A percentile compares a stretch with the other conserved stretches of the same genome.
Conservation (phyloP, 2,113 vertebrate species). For the Pterophyllum scalare region DNA sequence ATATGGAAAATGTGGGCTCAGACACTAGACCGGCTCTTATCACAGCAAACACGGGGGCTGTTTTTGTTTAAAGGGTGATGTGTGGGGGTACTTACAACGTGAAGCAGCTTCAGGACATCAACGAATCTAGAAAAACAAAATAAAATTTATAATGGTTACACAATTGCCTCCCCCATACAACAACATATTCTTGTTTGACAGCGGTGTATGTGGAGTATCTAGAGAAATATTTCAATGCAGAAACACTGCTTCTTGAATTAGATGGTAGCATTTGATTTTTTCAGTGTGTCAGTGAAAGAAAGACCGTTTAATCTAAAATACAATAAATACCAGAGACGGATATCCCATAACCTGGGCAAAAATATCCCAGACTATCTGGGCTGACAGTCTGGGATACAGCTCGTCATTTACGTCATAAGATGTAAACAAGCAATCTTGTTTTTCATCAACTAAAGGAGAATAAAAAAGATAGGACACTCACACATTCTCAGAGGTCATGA, state of each 20-base stretch:
- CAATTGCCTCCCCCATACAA: background rate
- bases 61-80: slow-evolving; percentile 4
- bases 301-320: background rate
- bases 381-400: too few relatives aligned
- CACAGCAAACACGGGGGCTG: background rate
- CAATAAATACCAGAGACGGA: background rate
- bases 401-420: too few relatives aligned
- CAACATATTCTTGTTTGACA: too few relatives aligned
- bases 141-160: background rate
- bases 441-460: background rate
- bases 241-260: background rate
- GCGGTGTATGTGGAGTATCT: too few relatives aligned
- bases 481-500: slow-evolving; percentile 98
- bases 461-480: slow-evolving; percentile 77
- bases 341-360: background rate
- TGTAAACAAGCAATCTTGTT: too few relatives aligned
- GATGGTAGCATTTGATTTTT: background rate
- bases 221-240: background rate
- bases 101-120: slow-evolving; percentile 94
- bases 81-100: slow-evolving; percentile 91
- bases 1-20: slow-evolving; percentile 58
- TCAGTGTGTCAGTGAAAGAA: background rate
- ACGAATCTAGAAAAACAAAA: slow-evolving; percentile 87
- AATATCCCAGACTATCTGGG: background rate
- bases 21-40: background rate